phyloP scores from a whole-genome alignment of 1,140 invertebrate species.

The Alviniconcha marisindica region DNA sequence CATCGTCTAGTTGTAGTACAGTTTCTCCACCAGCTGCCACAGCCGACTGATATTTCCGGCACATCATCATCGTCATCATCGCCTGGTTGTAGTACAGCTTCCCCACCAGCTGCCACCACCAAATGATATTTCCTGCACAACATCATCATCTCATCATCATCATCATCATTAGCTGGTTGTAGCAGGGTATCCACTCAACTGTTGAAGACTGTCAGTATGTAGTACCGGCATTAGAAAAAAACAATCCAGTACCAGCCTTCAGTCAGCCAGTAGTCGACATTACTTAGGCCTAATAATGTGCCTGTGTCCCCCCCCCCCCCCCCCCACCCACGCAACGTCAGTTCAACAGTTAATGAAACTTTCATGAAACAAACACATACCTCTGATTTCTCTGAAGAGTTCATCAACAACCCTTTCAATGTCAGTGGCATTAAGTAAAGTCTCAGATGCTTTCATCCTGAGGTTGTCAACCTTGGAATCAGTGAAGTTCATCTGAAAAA shows the following conservation, averaged over 20 bases:
- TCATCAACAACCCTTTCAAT: conserved; percentile 52
- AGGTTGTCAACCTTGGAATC: conserved; percentile 21
- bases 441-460: conserved; percentile 38
- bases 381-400: conserved; percentile 53
- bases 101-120: conserved; percentile 50
- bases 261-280: too few species aligned
- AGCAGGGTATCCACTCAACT: background rate
- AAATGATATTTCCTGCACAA: conserved; percentile 50
- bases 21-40: conserved; percentile 48
- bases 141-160: background rate
- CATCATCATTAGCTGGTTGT: conserved; percentile 35
- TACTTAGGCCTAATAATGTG: too few species aligned
- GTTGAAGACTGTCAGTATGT: too few species aligned
- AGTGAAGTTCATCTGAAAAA: conserved; percentile 35
- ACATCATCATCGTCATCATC: background rate
- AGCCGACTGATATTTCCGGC: conserved; percentile 54
- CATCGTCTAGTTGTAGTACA: conserved; percentile 45
- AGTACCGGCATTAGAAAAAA: too few species aligned
- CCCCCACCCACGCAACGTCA: too few species aligned
- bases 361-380: conserved; percentile 45
- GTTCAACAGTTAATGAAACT: too few species aligned
- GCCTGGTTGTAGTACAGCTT: conserved; percentile 49
- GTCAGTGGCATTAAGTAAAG: conserved; percentile 51
- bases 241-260: too few species aligned
- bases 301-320: too few species aligned